Conservation (phyloP, 2,113 vertebrate genomes). For the Aldabrachelys gigantea region DNA sequence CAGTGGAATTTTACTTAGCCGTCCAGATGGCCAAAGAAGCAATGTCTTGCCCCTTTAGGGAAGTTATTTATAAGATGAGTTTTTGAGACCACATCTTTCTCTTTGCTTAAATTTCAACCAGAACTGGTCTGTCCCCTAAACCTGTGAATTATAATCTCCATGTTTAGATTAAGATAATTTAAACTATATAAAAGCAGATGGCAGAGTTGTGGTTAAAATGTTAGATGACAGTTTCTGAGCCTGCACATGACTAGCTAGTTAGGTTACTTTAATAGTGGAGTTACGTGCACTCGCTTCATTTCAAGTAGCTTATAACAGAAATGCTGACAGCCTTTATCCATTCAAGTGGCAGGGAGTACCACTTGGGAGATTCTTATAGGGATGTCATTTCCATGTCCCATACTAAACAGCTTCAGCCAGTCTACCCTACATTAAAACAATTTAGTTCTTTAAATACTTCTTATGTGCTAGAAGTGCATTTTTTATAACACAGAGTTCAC, state of each 20-base stretch:
- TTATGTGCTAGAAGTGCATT: not conserved
- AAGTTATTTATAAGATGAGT: not conserved
- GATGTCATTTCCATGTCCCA: not conserved
- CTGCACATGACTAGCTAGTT: not conserved
- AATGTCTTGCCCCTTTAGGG: not conserved
- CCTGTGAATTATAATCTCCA: not conserved
- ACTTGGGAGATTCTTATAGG: not conserved
- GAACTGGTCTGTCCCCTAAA: not conserved
- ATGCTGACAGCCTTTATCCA: not conserved
- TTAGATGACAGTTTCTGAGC: not conserved
- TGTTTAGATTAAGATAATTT: not conserved
- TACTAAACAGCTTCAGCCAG: not conserved
- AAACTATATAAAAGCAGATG: not conserved
- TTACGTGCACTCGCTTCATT: not conserved
- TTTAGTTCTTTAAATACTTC: not conserved
- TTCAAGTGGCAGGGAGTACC: not conserved
- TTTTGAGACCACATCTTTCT: not conserved
- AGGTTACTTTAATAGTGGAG: not conserved
- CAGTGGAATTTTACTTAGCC: not conserved
- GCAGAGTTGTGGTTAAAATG: not conserved
- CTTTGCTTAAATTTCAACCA: not conserved
- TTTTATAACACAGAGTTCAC: not conserved
- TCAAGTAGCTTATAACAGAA: not conserved
- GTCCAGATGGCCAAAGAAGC: not conserved
- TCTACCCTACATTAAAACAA: not conserved